These are phyloP conservation scores for Muschampia plurimacula DNA, from an alignment of 2,888 invertebrate genomes.

Conservation along the genomic window DNA sequence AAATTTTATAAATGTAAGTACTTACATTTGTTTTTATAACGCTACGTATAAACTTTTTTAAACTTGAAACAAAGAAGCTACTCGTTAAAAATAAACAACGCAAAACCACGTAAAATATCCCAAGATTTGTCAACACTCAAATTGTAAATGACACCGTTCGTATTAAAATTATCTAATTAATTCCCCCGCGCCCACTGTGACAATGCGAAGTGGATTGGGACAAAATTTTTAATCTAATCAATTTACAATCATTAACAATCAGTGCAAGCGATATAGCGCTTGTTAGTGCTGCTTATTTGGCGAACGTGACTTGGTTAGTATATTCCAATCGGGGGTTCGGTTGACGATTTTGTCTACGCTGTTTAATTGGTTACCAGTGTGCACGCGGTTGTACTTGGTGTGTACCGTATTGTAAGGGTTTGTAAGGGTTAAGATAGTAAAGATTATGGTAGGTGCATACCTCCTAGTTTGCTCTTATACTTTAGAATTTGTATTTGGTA, in stretches of 20 bases:
- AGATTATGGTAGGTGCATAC: neutral
- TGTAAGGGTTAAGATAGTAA: constrained; percentile 9
- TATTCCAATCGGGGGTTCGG: constrained; percentile 80
- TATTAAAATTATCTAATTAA: constrained; percentile 75
- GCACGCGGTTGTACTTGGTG: constrained; percentile 46
- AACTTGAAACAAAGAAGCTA: neutral
- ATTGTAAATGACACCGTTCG: constrained; percentile 78
- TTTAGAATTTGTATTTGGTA: neutral
- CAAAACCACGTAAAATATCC: neutral
- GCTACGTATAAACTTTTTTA: neutral
- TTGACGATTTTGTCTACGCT: constrained; percentile 73
- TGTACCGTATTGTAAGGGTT: constrained; percentile 15
- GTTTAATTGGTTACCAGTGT: constrained; percentile 73
- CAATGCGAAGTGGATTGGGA: constrained; percentile 77
- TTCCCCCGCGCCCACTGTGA: constrained; percentile 63
- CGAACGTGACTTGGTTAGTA: constrained; percentile 76
- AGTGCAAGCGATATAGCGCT: constrained; percentile 84
- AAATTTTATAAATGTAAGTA: neutral
- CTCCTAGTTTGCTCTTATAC: too few relatives aligned
- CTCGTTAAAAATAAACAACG: neutral
- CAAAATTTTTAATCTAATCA: constrained; percentile 85
- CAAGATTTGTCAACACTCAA: constrained; percentile 67
- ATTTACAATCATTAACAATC: constrained; percentile 87
- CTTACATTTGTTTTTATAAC: too few relatives aligned
- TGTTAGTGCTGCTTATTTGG: constrained; percentile 84